Evolutionary conservation across 2,888 invertebrate genomes (phyloP).

Genomic region (Brenthis ino): DNA sequence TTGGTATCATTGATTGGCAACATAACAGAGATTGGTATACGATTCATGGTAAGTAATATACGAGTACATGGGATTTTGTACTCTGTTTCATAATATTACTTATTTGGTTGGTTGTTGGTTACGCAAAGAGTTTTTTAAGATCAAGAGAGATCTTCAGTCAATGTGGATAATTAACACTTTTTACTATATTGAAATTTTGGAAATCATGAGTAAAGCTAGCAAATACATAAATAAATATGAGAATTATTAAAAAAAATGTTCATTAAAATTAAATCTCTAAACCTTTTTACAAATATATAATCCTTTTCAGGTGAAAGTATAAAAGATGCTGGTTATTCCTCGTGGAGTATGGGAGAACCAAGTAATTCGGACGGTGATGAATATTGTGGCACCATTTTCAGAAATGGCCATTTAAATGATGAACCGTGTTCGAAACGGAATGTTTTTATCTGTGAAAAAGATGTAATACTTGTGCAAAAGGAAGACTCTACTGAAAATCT

Average conservation of each 20-base stretch:
- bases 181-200: too few relatives aligned
- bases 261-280: too few relatives aligned
- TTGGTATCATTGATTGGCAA: constrained; percentile 32
- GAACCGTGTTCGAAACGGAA: constrained; percentile 33
- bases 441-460: constrained; percentile 46
- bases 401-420: constrained; percentile 37
- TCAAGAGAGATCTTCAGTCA: too few relatives aligned
- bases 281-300: not conserved
- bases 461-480: not conserved
- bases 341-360: constrained; percentile 38
- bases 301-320: constrained; percentile 40
- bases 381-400: constrained; percentile 41
- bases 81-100: not conserved
- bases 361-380: constrained; percentile 33
- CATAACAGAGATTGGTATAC: constrained; percentile 27
- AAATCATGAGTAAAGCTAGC: too few relatives aligned
- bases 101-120: not conserved
- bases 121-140: too few relatives aligned
- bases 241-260: too few relatives aligned
- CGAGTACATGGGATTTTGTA: not conserved
- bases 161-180: too few relatives aligned
- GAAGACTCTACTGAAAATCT: not conserved
- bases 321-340: constrained; percentile 35
- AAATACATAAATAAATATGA: too few relatives aligned
- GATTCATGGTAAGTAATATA: constrained; percentile 28